These are phyloP conservation scores for Dioctria linearis DNA, from an alignment of 2,888 invertebrate genomes.

Conservation along the genomic window DNA sequence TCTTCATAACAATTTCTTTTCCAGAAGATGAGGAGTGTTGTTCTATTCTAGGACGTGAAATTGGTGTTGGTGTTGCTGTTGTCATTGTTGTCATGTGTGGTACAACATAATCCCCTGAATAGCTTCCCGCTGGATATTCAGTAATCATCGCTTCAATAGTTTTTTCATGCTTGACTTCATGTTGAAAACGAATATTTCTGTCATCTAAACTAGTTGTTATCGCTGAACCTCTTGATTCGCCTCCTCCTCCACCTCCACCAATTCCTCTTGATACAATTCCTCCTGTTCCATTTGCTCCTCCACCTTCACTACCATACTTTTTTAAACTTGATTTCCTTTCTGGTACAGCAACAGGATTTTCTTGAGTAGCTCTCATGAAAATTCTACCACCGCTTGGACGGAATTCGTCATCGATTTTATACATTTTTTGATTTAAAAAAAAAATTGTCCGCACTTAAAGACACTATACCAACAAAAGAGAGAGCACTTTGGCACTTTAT, in stretches of 20 bases:
- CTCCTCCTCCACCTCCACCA: slow-evolving; percentile 57
- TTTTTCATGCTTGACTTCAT: slow-evolving; percentile 74
- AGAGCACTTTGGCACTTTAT: not conserved
- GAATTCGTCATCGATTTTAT: slow-evolving; percentile 65
- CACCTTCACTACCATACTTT: slow-evolving; percentile 43
- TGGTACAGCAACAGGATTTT: slow-evolving; percentile 56
- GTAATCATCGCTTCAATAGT: slow-evolving; percentile 73
- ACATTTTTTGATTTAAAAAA: slow-evolving; percentile 59
- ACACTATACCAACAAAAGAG: not conserved
- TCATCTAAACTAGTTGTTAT: slow-evolving; percentile 76
- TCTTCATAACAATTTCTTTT: slow-evolving; percentile 53
- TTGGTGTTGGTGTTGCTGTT: not conserved
- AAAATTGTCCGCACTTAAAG: not conserved
- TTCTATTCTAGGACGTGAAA: slow-evolving; percentile 1
- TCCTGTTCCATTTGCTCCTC: not conserved
- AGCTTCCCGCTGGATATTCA: slow-evolving; percentile 66
- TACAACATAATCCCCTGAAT: not conserved
- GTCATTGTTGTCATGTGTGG: not conserved
- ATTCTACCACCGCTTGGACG: slow-evolving; percentile 64
- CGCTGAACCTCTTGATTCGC: slow-evolving; percentile 74
- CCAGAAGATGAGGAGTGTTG: not conserved
- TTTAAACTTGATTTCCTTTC: slow-evolving; percentile 73
- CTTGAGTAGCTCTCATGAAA: slow-evolving; percentile 64
- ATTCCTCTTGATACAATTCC: slow-evolving; percentile 65
- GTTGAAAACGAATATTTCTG: slow-evolving; percentile 69